These are phyloP conservation scores for Epinephelus malabaricus DNA, from an alignment of 2,797 vertebrate species.

Conservation along the genomic window DNA sequence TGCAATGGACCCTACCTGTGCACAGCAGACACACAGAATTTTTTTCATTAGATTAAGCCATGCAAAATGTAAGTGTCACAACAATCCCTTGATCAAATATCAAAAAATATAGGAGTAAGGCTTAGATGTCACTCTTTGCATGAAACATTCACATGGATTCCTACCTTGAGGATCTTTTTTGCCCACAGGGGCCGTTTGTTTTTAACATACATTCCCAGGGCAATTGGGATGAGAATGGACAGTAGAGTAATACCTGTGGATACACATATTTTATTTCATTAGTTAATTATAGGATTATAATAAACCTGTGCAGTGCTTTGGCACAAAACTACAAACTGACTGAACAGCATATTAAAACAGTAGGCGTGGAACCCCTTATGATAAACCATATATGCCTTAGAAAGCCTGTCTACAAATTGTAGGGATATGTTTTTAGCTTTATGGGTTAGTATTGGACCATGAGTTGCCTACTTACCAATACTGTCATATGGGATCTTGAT, in stretches of 20 bases:
- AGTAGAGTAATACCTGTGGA: conserved; percentile 90
- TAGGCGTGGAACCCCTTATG: background rate
- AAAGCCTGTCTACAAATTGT: background rate
- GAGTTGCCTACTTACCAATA: conserved; percentile 87
- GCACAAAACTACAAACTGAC: background rate
- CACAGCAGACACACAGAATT: conserved; percentile 6
- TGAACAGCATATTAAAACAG: background rate
- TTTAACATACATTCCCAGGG: conserved; percentile 90
- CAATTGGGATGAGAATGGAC: conserved; percentile 90
- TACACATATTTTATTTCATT: conserved; percentile 1
- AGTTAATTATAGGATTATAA: background rate
- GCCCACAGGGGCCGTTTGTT: conserved; percentile 89
- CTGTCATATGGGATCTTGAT: conserved; percentile 93
- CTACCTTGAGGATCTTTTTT: conserved; percentile 93
- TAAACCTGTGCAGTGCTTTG: background rate
- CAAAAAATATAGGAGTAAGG: background rate
- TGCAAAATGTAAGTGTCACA: background rate
- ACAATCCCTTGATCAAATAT: background rate
- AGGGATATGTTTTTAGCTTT: accelerated
- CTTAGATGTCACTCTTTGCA: background rate
- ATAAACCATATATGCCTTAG: background rate
- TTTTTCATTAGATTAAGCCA: accelerated
- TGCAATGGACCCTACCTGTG: conserved; percentile 90
- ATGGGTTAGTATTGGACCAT: background rate
- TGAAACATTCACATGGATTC: conserved; percentile 24